A percentile compares a stretch with the other conserved stretches of the same genome.
Evolutionary conservation across 2,113 vertebrate species (phyloP).

Genomic region (Gadus chalcogrammus): DNA sequence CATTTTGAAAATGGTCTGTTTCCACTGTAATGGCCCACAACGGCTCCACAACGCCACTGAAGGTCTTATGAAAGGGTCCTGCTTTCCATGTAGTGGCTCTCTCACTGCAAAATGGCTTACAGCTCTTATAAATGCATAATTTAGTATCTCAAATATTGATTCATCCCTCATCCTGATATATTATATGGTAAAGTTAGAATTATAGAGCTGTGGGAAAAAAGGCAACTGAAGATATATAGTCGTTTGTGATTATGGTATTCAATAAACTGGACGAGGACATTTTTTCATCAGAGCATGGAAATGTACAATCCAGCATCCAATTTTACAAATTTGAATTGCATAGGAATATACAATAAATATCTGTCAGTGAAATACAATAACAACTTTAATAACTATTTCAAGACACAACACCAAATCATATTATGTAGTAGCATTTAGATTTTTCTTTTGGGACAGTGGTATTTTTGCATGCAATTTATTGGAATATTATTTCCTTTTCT

Average conservation of each 20-base stretch:
- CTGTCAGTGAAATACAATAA: neutral
- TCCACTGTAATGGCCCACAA: slow-evolving; percentile 61
- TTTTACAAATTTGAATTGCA: slow-evolving; percentile 1
- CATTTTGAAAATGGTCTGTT: slow-evolving; percentile 71
- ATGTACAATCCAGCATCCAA: neutral
- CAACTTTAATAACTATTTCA: neutral
- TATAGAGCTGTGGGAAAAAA: slow-evolving; percentile 44
- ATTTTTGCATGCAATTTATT: neutral
- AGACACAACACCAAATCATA: neutral
- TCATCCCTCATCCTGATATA: slow-evolving; percentile 48
- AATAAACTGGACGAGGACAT: neutral
- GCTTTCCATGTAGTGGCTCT: slow-evolving; percentile 63
- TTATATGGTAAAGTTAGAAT: slow-evolving; percentile 30
- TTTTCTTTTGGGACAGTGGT: slow-evolving; percentile 1
- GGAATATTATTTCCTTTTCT: slow-evolving; percentile 1
- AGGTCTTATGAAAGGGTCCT: slow-evolving; percentile 54
- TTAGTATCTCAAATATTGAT: slow-evolving; percentile 67
- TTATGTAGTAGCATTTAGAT: neutral
- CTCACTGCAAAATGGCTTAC: slow-evolving; percentile 54
- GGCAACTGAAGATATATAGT: slow-evolving; percentile 20
- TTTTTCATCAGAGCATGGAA: neutral
- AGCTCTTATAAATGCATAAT: slow-evolving; percentile 66
- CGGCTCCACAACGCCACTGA: slow-evolving; percentile 60
- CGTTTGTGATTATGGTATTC: slow-evolving; percentile 34
- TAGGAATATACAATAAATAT: neutral